Evolutionary conservation across 2,797 vertebrate species (phyloP).

Genomic region (Catamblyrhynchus diadema): DNA sequence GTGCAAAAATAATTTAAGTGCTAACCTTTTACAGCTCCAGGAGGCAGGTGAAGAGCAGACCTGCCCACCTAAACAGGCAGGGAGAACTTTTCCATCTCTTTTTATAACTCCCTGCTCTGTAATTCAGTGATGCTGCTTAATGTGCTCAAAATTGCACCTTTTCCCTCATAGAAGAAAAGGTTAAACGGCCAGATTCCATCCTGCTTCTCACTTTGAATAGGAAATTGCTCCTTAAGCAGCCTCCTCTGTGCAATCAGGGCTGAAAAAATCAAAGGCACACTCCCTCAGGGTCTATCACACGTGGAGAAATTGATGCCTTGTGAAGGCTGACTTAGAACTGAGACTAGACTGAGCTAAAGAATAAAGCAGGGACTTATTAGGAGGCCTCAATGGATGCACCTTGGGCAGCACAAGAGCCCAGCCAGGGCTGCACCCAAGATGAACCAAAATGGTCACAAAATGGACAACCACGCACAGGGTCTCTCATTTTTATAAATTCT

Average conservation of each 20-base stretch:
- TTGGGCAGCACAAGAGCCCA: neutral
- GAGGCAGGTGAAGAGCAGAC: neutral
- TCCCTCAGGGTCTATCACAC: neutral
- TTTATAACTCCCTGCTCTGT: neutral
- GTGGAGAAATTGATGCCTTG: neutral
- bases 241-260: neutral
- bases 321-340: neutral
- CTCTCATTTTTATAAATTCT: rapidly evolving
- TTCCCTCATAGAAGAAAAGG: neutral
- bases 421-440: neutral
- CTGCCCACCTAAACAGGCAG: neutral
- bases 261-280: neutral
- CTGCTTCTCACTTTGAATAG: neutral
- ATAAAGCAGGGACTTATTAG: neutral
- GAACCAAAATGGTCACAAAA: neutral
- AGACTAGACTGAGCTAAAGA: neutral
- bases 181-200: neutral
- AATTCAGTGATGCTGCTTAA: neutral
- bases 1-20: neutral
- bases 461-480: rapidly evolving
- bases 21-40: neutral
- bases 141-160: neutral
- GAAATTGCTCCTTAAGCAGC: neutral
- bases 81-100: neutral
- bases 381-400: neutral